Percentiles rank a stretch among this genome's conserved stretches.
Evolutionary conservation across 2,888 invertebrate genomes (phyloP).

Genomic region (Anodontia alba): DNA sequence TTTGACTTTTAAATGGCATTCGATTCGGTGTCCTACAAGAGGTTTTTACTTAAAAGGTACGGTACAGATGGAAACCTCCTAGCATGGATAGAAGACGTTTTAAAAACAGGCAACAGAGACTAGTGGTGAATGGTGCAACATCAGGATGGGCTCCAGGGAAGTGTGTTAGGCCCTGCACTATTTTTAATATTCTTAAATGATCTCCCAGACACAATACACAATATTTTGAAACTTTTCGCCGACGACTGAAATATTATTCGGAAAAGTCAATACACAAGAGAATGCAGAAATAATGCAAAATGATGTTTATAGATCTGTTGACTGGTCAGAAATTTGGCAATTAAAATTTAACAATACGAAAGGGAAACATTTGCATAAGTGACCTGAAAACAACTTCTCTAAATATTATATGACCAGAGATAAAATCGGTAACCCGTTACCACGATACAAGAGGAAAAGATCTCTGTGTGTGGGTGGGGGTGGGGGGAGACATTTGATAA

Average conservation of each 20-base stretch:
- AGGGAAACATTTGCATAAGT: not conserved
- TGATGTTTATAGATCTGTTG: not conserved
- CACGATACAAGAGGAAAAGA: not conserved
- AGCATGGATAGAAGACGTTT: not conserved
- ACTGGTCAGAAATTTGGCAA: constrained; percentile 5
- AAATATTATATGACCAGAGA: not conserved
- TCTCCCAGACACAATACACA: constrained; percentile 1
- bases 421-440: not conserved
- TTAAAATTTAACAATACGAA: not conserved
- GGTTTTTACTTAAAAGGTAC: not conserved
- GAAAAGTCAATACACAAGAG: not conserved
- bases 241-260: not conserved
- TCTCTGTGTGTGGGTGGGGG: too few relatives aligned
- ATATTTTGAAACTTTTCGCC: too few relatives aligned
- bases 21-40: not conserved
- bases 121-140: not conserved
- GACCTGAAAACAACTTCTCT: not conserved
- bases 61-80: not conserved
- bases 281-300: not conserved
- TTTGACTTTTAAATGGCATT: not conserved
- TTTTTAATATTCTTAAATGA: constrained; percentile 1
- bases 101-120: not conserved
- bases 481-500: not conserved
- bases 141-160: not conserved
- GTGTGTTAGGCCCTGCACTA: not conserved